Percentiles rank a stretch among this genome's conserved stretches.
These are phyloP conservation scores for Archegozetes longisetosus DNA, from an alignment of 1,140 invertebrate genomes.

Conservation along the genomic window DNA sequence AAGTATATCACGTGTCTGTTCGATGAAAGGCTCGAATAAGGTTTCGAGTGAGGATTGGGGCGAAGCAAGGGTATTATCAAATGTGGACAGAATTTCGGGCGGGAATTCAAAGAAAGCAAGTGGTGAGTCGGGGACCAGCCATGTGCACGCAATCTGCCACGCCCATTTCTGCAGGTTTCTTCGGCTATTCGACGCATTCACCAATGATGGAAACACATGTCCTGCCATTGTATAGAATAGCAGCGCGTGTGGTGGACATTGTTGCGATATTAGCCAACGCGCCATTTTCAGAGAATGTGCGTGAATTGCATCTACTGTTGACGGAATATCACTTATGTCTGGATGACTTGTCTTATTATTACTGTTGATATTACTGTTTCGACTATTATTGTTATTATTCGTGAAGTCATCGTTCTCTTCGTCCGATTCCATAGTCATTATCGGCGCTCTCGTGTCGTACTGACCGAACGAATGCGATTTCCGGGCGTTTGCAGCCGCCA, in stretches of 20 bases:
- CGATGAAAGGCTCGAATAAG: slow-evolving; percentile 9
- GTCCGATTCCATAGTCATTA: slow-evolving; percentile 9
- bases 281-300: neutral
- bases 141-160: slow-evolving; percentile 93
- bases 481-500: neutral
- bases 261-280: slow-evolving; percentile 37
- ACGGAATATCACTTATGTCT: neutral
- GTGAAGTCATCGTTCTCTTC: slow-evolving; percentile 1
- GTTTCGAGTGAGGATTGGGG: neutral
- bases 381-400: neutral
- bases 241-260: slow-evolving; percentile 32
- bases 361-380: neutral
- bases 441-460: neutral
- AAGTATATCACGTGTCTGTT: neutral
- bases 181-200: slow-evolving; percentile 60
- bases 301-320: neutral
- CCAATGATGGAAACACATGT: slow-evolving; percentile 24
- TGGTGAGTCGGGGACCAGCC: slow-evolving; percentile 51
- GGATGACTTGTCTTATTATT: neutral
- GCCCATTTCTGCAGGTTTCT: slow-evolving; percentile 92
- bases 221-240: slow-evolving; percentile 60
- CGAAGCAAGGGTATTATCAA: neutral
- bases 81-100: neutral
- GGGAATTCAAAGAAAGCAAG: slow-evolving; percentile 5
- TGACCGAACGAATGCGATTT: slow-evolving; percentile 3